phyloP scores from a whole-genome alignment of 2,888 invertebrate species.

The Ptilodon capucinus region DNA sequence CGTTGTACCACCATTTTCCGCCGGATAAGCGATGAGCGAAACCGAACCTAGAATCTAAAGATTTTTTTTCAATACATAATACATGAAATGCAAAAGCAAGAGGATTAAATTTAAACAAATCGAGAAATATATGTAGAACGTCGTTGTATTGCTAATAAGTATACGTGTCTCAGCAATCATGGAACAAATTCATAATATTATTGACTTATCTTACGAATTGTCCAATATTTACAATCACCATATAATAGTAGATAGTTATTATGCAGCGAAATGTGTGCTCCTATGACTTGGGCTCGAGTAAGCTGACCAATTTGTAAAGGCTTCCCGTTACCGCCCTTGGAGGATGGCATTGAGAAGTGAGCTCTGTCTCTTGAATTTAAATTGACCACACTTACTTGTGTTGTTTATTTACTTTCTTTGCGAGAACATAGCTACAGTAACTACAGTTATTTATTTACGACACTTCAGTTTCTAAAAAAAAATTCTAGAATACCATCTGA shows the following conservation, averaged over 20 bases:
- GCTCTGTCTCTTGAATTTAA: conserved; percentile 50
- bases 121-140: no score
- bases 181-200: no score
- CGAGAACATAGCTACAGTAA: neutral
- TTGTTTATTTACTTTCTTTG: neutral
- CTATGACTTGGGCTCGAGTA: conserved; percentile 7
- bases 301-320: conserved; percentile 47
- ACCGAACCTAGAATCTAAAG: neutral
- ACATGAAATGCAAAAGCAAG: neutral
- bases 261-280: neutral
- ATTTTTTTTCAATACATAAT: neutral
- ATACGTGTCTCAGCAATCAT: no score
- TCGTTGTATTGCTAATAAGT: no score
- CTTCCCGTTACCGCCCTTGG: conserved; percentile 46
- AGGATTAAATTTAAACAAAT: no score
- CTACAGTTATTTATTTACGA: neutral
- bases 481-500: neutral
- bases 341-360: conserved; percentile 38
- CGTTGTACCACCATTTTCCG: neutral
- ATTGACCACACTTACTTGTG: conserved; percentile 20
- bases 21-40: neutral
- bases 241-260: no score
- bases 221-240: no score
- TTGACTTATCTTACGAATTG: no score
- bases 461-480: neutral